phyloP scores from a whole-genome alignment of 1,140 invertebrate species.

The Papilio polyxenes region DNA sequence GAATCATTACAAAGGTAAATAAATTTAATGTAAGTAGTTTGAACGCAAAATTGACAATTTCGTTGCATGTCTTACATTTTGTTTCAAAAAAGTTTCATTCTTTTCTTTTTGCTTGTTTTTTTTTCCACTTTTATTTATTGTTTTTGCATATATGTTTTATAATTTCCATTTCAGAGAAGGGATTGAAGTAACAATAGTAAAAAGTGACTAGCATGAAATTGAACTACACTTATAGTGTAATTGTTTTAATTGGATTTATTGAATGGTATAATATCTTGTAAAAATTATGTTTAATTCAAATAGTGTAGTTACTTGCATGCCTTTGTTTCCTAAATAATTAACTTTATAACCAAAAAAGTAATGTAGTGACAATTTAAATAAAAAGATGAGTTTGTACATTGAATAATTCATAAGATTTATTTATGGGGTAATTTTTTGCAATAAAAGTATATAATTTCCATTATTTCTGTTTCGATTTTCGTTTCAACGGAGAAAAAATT shows the following conservation, averaged over 20 bases:
- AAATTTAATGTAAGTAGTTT: slow-evolving; percentile 18
- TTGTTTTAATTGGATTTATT: slow-evolving; percentile 29
- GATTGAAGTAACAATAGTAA: slow-evolving; percentile 69
- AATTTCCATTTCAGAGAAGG: slow-evolving; percentile 68
- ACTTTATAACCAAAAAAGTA: background rate
- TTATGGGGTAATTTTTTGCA: slow-evolving; percentile 16
- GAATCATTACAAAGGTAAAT: slow-evolving; percentile 76
- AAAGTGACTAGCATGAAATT: slow-evolving; percentile 55
- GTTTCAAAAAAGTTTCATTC: background rate
- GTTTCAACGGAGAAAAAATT: too few species aligned
- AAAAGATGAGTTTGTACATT: slow-evolving; percentile 11
- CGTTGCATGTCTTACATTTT: slow-evolving; percentile 24
- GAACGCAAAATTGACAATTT: slow-evolving; percentile 30
- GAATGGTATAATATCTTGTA: slow-evolving; percentile 32
- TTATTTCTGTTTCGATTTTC: too few species aligned
- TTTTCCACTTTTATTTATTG: background rate
- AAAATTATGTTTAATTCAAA: slow-evolving; percentile 15
- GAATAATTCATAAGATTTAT: slow-evolving; percentile 38
- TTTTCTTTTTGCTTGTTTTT: slow-evolving; percentile 1
- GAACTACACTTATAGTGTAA: slow-evolving; percentile 19
- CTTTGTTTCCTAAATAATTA: background rate
- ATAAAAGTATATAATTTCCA: background rate
- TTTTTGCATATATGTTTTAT: slow-evolving; percentile 40
- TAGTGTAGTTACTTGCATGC: slow-evolving; percentile 18
- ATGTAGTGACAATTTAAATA: background rate